Base-by-base conservation (phyloP, 1,140 invertebrate genomes). In the Cephus cinctus region DNA sequence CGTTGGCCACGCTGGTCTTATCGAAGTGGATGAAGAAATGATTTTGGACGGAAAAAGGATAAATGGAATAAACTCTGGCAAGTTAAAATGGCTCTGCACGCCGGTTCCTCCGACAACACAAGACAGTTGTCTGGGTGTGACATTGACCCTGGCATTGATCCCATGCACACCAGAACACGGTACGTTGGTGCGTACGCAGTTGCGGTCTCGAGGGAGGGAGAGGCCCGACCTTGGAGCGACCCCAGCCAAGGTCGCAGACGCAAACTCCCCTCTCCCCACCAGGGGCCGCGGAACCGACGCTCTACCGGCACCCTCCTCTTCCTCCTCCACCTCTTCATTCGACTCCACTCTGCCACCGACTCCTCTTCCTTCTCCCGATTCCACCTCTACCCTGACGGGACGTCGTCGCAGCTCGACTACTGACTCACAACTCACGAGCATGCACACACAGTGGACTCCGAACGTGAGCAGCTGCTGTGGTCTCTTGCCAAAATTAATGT, bases 61-160 rank as follows among this genome's bases (percentile, higher is more conserved):
- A 8, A 8, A 30, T 8, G 12, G 27, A 12, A 9, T 8, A 8
- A 12, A 12, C 12, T 30, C 27, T 30, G 8, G 27, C 27, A 30
- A 9, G 27, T 30, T 12, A 30, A 30, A 12, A 9, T 9, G 27
- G 12, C 9, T 12, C 9, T 30, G 27, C 8, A 30, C 27, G 12
- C 27, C 8, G 27, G 27, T 30, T 12, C 27, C 8, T 9, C 27
- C 12, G 27, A 12, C n/a, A n/a, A n/a, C n/a, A n/a, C n/a, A n/a
- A n/a, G n/a, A n/a, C n/a, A n/a, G n/a, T n/a, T n/a, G n/a, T 8
- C 11, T 8, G 16, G 12, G 50, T 51, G 54, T 70, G 69, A 71
- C 67, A 72, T 72, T 74, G 71, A 72, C 71, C 71, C 67, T 71
- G 71, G 65, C 68, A 72, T 71, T 68, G 69, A 69, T 72, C 67